Base-by-base conservation (phyloP, 2,113 vertebrate genomes). In the Oxyura jamaicensis region DNA sequence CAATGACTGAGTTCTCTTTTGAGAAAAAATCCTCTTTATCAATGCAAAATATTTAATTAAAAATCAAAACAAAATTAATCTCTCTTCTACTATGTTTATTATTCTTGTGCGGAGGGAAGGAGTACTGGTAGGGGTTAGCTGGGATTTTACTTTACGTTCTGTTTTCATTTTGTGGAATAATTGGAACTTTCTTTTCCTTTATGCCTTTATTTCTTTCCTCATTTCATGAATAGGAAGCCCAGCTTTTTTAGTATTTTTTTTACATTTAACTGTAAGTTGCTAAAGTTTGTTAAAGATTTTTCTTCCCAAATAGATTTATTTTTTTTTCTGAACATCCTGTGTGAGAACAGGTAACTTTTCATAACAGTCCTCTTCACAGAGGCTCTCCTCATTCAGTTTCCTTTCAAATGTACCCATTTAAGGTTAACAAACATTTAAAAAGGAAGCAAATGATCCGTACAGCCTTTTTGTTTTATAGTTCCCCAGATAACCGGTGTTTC, bases 101-200 rank as follows among this genome's bases (percentile, higher is more conserved):
- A 79, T 50, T 83, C 23, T 56, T 60, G 3, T 1, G 22, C 8
- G 4, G 4, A 84, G 8, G 10, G 75, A 85, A 80, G 19, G 63
- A 59, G 5, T 63, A 58, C 0, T 0, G 12, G 21, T 67, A 5
- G 3, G 23, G 26, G 16, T 22, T 73, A 60, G 33, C 3, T 53
- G 21, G 19, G 63, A 67, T 42, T 88, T 88, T 91, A 66, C 10
- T 22, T 33, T 83, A 91, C 62, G 13, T 44, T 33, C 77, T 46
- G 3, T 23, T 68, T 75, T 85, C 72, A 6, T 6, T 74, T 62
- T 86, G 10, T 66, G 12, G 6, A 58, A 80, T 59, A 36, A 26
- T 67, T 50, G 33, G 8, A 31, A 9, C 0, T 6, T 55, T 83
- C 62, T 65, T 69, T 73, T 76, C 26, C 31, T 80, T 83, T 48